Evolutionary conservation across 1,140 invertebrate species (phyloP), one percentile per base, ranked within the genome.

Genomic region (Drosophila fuyamai): DNA sequence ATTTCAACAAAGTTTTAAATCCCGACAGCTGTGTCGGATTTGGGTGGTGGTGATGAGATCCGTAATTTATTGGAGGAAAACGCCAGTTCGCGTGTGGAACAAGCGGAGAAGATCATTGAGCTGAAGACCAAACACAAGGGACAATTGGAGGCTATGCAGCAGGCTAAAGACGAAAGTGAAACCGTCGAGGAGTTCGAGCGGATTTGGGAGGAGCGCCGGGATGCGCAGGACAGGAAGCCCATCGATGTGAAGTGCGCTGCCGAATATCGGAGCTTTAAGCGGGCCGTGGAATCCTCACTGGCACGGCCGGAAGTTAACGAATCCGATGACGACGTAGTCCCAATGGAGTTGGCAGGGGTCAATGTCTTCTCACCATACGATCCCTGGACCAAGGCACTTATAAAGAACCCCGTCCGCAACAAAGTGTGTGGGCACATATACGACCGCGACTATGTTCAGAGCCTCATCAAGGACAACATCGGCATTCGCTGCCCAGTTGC

Each of bases 341-440:
- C 0, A 29, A n/a, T 65, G 32, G 40, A 61, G 23, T 32, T 18
- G 5, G 12, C 40, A n/a, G 62, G 48, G 10, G 41, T 27, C 23
- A 59, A 51, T 13, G 14, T 44, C 1, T 50, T 66, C 27, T 79
- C 81, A 2, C 43, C 79, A 23, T 48, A 57, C 23, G 81, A 83
- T 54, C 81, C 81, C 0, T 83, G 81, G 81, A 60, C 81, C 4
- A 84, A 80, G 43, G 32, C 14, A 0, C 36, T 84, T 0, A 72
- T 83, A 54, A 9, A 29, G 9, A 48, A 84, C 43, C 81, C 81
- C 1, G 50, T 84, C 8, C 61, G 66, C 5, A 83, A 84, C 23
- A 76, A 5, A 0, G 65, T 58, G 4, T 83, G 81, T 6, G 76
- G 81, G 7, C 81, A 83, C 36, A 50, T 84, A n/a, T 83, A 83